Base-by-base conservation (phyloP, 2,797 vertebrate genomes). In the Eulemur coronatus region DNA sequence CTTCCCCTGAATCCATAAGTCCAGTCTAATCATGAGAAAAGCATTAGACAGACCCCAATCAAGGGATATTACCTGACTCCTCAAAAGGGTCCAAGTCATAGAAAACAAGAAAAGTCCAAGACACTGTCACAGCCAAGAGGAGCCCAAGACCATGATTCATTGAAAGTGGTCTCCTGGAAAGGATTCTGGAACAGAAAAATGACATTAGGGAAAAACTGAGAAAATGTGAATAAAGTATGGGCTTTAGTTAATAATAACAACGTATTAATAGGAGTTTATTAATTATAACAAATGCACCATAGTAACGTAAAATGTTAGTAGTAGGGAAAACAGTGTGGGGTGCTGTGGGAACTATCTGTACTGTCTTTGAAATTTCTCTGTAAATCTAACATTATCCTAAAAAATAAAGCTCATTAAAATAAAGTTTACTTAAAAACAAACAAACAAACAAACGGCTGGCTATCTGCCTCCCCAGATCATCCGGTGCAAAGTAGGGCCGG, bases 41-140 rank as follows among this genome's bases (percentile, higher is more conserved):
- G 72, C 20, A 30, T 26, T 69, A 90, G 63, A 81, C 73, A 41
- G 67, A n/a, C 76, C 43, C 33, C 18, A 63, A 2, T 17, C 43
- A 35, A 59, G 24, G 14, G 2, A 38, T 7, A 10, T 46, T 85
- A 81, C 14, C 41, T 17, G 48, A 72, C 41, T 94, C 33, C 43
- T 87, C n/a, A 50, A 88, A 63, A 67, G 15, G 48, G 35, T 26
- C 28, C 17, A 57, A 52, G 18, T 92, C 50, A 79, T 50, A 24
- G 69, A 94, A 84, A 94, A 26, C 80, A 92, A 93, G 69, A 76
- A 35, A 70, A 63, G 22, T n/a, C 12, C 76, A 35, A 95, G 84
- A 89, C 84, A 38, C 9, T 15, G 30, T 91, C 33, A 35, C 11
- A 38, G 61, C 43, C 67, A 46, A 78, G n/a, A 72, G 15, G 24